Evolutionary conservation across 35 echinoderm and acorn worm species (phyloP).

Genomic region (Patiria miniata): DNA sequence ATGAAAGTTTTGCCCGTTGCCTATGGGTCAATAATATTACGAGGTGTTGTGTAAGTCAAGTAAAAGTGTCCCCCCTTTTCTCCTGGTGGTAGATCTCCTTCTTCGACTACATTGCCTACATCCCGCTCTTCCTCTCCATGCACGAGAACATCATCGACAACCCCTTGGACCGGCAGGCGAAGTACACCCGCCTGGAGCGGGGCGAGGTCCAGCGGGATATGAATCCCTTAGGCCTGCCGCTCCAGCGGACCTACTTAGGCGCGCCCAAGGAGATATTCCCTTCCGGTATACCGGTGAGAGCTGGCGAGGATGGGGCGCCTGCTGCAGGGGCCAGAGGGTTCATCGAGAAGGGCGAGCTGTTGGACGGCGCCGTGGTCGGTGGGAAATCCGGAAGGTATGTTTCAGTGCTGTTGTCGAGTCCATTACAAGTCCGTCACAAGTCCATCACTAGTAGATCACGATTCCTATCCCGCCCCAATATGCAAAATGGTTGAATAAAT

Average conservation of each 20-base stretch:
- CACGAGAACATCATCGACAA: slow-evolving; percentile 97
- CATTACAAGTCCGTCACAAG: too few species aligned
- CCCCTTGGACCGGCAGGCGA: slow-evolving; percentile 74
- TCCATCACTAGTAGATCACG: too few species aligned
- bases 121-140: slow-evolving; percentile 91
- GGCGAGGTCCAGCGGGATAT: slow-evolving; percentile 67
- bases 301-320: not conserved
- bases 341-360: slow-evolving; percentile 43
- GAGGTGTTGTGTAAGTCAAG: too few species aligned
- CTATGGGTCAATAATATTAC: too few species aligned
- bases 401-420: too few species aligned
- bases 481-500: too few species aligned
- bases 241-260: slow-evolving; percentile 2
- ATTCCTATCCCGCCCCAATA: too few species aligned
- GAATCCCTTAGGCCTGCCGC: slow-evolving; percentile 68
- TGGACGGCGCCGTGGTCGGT: slow-evolving; percentile 13
- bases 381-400: slow-evolving; percentile 8
- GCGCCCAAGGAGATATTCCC: slow-evolving; percentile 36
- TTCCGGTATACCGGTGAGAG: slow-evolving; percentile 23
- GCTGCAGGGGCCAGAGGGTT: not conserved
- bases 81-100: slow-evolving; percentile 78
- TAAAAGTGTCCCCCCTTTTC: not conserved
- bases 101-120: slow-evolving; percentile 98
- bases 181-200: slow-evolving; percentile 53
- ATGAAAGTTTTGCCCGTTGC: too few species aligned